A percentile compares a stretch with the other conserved stretches of the same genome.
Evolutionary conservation across 2,113 vertebrate species (phyloP).

Genomic region (Carassius carassius): DNA sequence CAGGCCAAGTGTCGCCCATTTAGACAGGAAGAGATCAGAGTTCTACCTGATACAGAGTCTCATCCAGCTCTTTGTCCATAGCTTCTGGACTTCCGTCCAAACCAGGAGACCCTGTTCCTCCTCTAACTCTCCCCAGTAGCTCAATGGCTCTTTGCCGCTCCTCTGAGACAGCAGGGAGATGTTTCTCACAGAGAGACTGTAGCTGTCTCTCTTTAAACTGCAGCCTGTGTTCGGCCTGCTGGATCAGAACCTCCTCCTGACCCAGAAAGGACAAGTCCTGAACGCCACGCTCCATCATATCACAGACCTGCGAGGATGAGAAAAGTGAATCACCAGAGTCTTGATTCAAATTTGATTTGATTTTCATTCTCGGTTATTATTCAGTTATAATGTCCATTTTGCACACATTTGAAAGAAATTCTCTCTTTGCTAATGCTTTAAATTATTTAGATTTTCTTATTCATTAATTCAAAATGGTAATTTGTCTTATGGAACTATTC

Average conservation of each 20-base stretch:
- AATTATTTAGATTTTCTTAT: background rate
- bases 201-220: slow-evolving; percentile 84
- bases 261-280: slow-evolving; percentile 51
- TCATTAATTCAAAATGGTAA: background rate
- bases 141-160: slow-evolving; percentile 85
- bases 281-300: slow-evolving; percentile 55
- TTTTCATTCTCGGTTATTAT: no score
- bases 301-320: slow-evolving; percentile 15
- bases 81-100: slow-evolving; percentile 30
- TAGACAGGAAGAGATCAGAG: background rate
- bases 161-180: slow-evolving; percentile 81
- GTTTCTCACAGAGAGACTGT: slow-evolving; percentile 70
- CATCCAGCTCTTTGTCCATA: slow-evolving; percentile 76
- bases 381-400: no score
- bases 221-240: slow-evolving; percentile 73
- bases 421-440: no score
- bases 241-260: slow-evolving; percentile 74
- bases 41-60: slow-evolving; percentile 85
- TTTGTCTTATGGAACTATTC: background rate
- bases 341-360: background rate
- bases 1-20: no score
- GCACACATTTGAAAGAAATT: no score
- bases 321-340: no score
- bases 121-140: slow-evolving; percentile 73
- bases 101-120: slow-evolving; percentile 60